phyloP scores from a whole-genome alignment of 2,888 invertebrate species.

The Netelia virgata region DNA sequence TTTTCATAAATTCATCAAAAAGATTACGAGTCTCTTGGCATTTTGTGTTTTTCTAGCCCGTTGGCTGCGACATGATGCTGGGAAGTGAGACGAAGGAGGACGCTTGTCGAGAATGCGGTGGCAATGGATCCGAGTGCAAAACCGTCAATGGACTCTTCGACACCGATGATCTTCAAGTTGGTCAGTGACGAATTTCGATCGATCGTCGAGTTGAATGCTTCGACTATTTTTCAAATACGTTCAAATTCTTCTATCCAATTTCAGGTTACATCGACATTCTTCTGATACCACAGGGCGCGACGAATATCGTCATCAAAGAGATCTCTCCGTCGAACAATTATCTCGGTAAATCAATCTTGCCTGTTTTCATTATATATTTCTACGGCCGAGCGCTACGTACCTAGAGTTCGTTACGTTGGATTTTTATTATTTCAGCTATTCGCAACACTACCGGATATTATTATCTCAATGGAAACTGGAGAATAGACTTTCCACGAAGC shows the following conservation, averaged over 20 bases:
- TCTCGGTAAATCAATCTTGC: slow-evolving; percentile 87
- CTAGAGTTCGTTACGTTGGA: neutral
- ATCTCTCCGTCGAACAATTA: slow-evolving; percentile 94
- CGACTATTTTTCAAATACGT: slow-evolving; percentile 13
- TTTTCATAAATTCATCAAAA: slow-evolving; percentile 14
- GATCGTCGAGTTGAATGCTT: slow-evolving; percentile 6
- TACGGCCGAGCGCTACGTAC: neutral
- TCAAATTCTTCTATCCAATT: slow-evolving; percentile 73
- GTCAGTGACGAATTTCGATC: slow-evolving; percentile 84
- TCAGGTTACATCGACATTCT: slow-evolving; percentile 97
- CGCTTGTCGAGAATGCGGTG: slow-evolving; percentile 96
- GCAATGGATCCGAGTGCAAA: slow-evolving; percentile 94
- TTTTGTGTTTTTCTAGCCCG: slow-evolving; percentile 87
- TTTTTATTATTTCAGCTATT: slow-evolving; percentile 87
- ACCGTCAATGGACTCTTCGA: slow-evolving; percentile 91
- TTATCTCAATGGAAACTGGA: slow-evolving; percentile 97
- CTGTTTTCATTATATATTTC: neutral
- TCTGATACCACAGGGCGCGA: slow-evolving; percentile 96
- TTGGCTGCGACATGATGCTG: slow-evolving; percentile 97
- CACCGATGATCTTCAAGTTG: slow-evolving; percentile 90
- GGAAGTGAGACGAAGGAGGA: slow-evolving; percentile 95
- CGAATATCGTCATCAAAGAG: slow-evolving; percentile 94
- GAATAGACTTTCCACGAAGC: slow-evolving; percentile 95
- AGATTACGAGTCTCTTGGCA: slow-evolving; percentile 19
- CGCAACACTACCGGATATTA: slow-evolving; percentile 93